These are phyloP conservation scores for Cepaea hortensis DNA, from an alignment of 2,888 invertebrate species.

Conservation along the genomic window DNA sequence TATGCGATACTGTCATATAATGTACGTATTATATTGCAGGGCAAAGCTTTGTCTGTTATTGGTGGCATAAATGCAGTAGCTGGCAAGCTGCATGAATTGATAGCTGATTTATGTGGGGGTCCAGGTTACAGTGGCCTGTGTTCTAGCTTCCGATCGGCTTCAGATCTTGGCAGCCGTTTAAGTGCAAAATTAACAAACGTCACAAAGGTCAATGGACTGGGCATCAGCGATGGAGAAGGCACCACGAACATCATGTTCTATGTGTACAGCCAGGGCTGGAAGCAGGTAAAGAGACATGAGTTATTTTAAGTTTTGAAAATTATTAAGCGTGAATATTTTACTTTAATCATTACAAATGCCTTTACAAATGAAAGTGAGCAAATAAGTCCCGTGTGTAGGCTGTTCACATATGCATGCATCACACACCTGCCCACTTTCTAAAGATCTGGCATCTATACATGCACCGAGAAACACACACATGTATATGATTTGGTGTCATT, in stretches of 20 bases:
- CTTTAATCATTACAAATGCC: too few relatives aligned
- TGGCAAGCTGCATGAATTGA: slow-evolving; percentile 69
- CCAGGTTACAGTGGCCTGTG: slow-evolving; percentile 57
- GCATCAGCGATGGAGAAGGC: slow-evolving; percentile 60
- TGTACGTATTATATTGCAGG: slow-evolving; percentile 7
- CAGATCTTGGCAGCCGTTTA: slow-evolving; percentile 28
- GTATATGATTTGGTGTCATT: too few relatives aligned
- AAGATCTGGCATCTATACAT: too few relatives aligned
- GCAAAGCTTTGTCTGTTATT: slow-evolving; percentile 60
- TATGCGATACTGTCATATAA: too few relatives aligned
- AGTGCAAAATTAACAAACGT: slow-evolving; percentile 41
- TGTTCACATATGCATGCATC: too few relatives aligned
- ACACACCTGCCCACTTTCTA: too few relatives aligned
- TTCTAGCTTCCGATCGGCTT: slow-evolving; percentile 25
- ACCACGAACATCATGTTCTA: slow-evolving; percentile 56
- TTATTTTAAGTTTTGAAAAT: not conserved
- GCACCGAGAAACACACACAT: too few relatives aligned
- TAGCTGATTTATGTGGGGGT: slow-evolving; percentile 61
- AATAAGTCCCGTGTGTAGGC: too few relatives aligned
- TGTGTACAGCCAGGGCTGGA: slow-evolving; percentile 52
- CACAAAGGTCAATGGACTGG: slow-evolving; percentile 50
- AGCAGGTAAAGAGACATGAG: not conserved
- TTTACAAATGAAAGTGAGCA: too few relatives aligned
- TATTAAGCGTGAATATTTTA: not conserved
- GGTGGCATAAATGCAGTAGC: slow-evolving; percentile 71